Evolutionary conservation across 2,113 vertebrate genomes (phyloP), one percentile per base, ranked within the genome.

Genomic region (Anthoscopus minutus): DNA sequence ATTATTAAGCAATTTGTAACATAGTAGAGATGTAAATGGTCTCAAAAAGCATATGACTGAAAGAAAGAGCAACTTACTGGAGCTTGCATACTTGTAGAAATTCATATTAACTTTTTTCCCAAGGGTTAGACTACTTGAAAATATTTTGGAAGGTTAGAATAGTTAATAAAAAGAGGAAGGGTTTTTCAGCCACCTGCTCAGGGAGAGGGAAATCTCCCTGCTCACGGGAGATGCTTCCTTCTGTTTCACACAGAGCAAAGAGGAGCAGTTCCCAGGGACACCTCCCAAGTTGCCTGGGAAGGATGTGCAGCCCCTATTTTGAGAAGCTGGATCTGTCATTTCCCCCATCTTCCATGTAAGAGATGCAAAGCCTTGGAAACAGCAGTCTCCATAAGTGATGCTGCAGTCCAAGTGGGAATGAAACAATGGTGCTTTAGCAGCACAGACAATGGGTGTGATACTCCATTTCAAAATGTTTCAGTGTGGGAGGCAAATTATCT

Each of bases 1-100:
- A 94, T 92, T 86, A 93, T 83, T 90, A 88, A 94, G n/a, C 80
- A 95, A 90, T 95, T 81, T 88, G 65, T 94, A 95, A 92, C 69
- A 42, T 2, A 70, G 81, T 31, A 89, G 74, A 82, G 58, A 77
- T 67, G 70, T 30, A 96, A 90, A 93, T 57, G 56, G 48, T 69
- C 87, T 89, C 53, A 64, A 83, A 93, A 94, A 78, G 11, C 30
- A 66, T 51, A 47, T 15, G 38, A 64, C 47, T 83, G 56, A 38
- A 85, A 83, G 84, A 77, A 79, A 69, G 33, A 70, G 21, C 20
- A 54, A 28, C 37, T 77, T 92, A 24, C 56, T 80, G 79, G 64
- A 88, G n/a, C 7, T 73, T n/a, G 28, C 8, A 2, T 33, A 42
- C 89, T 38, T 74, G 40, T 67, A 40, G 81, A 70, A 89, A 76